A percentile compares a stretch with the other conserved stretches of the same genome.
These are phyloP conservation scores for Malacoraja senta DNA, from an alignment of 2,797 vertebrate species.

Conservation along the genomic window DNA sequence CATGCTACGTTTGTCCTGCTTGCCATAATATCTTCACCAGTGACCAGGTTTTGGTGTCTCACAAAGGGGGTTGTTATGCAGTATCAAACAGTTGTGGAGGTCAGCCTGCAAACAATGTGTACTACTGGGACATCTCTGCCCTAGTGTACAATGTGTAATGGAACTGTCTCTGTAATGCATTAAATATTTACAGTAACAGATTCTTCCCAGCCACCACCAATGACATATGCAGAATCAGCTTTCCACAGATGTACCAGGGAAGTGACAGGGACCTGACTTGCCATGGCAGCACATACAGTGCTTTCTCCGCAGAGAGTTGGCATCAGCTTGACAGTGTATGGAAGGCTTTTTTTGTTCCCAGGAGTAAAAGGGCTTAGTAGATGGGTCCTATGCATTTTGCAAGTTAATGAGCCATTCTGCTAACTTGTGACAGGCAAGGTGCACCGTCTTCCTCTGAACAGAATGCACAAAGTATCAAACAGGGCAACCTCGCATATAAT, in stretches of 20 bases:
- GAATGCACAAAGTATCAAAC: background rate
- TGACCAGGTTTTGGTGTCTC: background rate
- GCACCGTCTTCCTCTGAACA: background rate
- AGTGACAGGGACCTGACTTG: background rate
- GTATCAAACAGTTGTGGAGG: background rate
- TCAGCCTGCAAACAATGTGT: background rate
- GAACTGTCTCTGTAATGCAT: background rate
- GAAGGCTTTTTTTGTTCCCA: background rate
- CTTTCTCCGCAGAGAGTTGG: background rate
- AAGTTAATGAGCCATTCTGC: background rate
- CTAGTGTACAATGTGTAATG: background rate
- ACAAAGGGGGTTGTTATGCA: background rate
- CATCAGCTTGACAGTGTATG: background rate
- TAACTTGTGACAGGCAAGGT: background rate
- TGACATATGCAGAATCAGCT: conserved; percentile 6
- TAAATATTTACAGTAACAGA: background rate
- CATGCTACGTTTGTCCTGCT: too few relatives aligned
- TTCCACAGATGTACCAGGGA: background rate
- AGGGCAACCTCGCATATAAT: background rate
- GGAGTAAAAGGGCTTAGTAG: background rate
- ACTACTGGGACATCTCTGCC: background rate
- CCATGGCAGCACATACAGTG: background rate
- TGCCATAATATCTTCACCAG: background rate
- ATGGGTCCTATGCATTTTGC: background rate
- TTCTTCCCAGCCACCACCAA: background rate